A percentile compares a stretch with the other conserved stretches of the same genome.
Conservation (phyloP, 2,888 invertebrate genomes). For the Plebejus argus region DNA sequence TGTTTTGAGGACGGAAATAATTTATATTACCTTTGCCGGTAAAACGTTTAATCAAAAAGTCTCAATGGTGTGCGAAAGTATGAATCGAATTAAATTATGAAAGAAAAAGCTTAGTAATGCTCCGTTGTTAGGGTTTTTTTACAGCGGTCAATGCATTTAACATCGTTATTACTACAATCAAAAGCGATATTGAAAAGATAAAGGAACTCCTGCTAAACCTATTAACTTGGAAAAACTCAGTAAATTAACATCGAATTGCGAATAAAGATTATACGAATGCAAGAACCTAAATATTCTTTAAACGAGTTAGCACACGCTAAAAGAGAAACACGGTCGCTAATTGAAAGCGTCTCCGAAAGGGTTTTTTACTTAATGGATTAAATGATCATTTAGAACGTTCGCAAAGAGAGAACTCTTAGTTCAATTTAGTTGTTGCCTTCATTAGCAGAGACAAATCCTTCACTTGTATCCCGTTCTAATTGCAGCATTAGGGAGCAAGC, state of each 20-base stretch:
- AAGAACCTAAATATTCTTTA: neutral
- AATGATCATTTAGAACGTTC: constrained; percentile 30
- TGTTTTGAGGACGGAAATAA: constrained; percentile 20
- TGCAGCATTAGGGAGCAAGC: constrained; percentile 68
- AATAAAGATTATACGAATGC: neutral
- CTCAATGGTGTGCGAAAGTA: too few species aligned
- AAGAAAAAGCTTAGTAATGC: too few species aligned
- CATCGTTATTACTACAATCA: too few species aligned
- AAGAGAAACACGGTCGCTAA: constrained; percentile 11
- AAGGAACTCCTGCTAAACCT: too few species aligned
- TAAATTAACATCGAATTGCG: neutral
- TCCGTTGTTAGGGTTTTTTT: too few species aligned
- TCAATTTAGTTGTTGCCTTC: constrained; percentile 63
- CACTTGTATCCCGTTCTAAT: constrained; percentile 66
- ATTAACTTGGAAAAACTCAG: too few species aligned
- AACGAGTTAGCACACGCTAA: neutral
- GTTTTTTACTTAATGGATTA: constrained; percentile 28
- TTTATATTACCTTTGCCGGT: neutral
- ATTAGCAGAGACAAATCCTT: constrained; percentile 73
- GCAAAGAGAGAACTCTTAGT: constrained; percentile 38
- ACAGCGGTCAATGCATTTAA: too few species aligned
- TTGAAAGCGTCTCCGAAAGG: neutral
- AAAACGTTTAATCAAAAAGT: neutral
- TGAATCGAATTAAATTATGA: too few species aligned
- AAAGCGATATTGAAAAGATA: too few species aligned